Evolutionary conservation across 2,797 vertebrate genomes (phyloP).

Genomic region (Smutsia gigantea): DNA sequence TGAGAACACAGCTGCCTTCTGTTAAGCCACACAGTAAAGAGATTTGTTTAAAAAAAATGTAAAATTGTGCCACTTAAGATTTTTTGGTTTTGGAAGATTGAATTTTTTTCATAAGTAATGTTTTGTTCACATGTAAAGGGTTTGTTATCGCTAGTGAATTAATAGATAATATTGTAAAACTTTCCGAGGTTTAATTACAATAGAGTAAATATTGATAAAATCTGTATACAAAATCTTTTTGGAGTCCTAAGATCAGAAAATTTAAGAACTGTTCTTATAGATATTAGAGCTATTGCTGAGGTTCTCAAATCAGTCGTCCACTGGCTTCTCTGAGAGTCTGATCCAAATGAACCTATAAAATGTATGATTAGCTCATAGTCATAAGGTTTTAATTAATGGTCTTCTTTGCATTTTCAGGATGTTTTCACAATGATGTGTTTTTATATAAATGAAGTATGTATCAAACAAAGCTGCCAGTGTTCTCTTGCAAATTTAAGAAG

Average conservation of each 20-base stretch:
- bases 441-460: conserved; percentile 40
- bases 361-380: background rate
- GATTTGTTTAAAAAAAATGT: background rate
- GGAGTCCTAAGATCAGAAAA: background rate
- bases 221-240: background rate
- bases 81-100: conserved; percentile 24
- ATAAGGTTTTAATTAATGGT: background rate
- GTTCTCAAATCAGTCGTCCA: background rate
- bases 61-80: background rate
- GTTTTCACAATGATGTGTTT: background rate
- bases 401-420: conserved; percentile 18
- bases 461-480: background rate
- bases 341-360: background rate
- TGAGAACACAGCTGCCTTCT: conserved; percentile 17
- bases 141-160: conserved; percentile 35
- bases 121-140: conserved; percentile 1
- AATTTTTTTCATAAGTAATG: background rate
- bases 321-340: conserved; percentile 26
- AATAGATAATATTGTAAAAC: background rate
- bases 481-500: conserved; percentile 47
- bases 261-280: background rate
- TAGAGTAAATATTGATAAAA: conserved; percentile 18
- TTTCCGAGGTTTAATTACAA: background rate
- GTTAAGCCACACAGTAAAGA: background rate
- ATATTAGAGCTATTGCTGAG: background rate